Evolutionary conservation across 2,797 vertebrate species (phyloP).

Genomic region (Peromyscus nudipes): DNA sequence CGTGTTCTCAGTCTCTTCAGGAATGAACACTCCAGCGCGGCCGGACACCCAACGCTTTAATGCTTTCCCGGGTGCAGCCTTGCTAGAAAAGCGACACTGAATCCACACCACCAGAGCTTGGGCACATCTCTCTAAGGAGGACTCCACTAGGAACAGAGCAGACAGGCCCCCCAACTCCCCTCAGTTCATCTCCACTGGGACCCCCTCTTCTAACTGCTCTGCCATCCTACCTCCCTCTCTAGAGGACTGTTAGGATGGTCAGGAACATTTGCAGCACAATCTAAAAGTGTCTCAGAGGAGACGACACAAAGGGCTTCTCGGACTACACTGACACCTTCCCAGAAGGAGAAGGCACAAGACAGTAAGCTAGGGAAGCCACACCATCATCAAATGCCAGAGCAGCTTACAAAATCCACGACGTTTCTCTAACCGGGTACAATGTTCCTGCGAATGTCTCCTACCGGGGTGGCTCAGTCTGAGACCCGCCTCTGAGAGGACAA

Average conservation of each 20-base stretch:
- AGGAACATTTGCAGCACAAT: background rate
- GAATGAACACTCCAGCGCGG: background rate
- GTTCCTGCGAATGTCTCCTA: background rate
- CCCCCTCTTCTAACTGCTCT: background rate
- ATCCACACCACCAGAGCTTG: background rate
- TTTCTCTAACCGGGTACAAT: background rate
- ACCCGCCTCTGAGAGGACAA: background rate
- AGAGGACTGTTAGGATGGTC: background rate
- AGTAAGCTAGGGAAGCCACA: background rate
- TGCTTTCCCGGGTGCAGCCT: background rate
- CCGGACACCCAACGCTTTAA: background rate
- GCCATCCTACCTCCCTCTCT: background rate
- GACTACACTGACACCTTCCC: background rate
- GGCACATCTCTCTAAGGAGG: background rate
- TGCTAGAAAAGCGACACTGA: background rate
- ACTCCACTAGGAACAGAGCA: background rate
- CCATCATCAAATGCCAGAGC: background rate
- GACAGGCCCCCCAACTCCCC: background rate
- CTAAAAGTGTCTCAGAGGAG: background rate
- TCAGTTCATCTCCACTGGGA: background rate
- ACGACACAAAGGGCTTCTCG: background rate
- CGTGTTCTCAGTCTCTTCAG: conserved; percentile 2
- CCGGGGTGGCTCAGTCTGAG: background rate
- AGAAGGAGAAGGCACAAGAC: background rate
- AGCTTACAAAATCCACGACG: background rate